Percentiles rank a stretch among this genome's conserved stretches.
phyloP scores from a whole-genome alignment of 2,113 vertebrate species.

The Pandion haliaetus region DNA sequence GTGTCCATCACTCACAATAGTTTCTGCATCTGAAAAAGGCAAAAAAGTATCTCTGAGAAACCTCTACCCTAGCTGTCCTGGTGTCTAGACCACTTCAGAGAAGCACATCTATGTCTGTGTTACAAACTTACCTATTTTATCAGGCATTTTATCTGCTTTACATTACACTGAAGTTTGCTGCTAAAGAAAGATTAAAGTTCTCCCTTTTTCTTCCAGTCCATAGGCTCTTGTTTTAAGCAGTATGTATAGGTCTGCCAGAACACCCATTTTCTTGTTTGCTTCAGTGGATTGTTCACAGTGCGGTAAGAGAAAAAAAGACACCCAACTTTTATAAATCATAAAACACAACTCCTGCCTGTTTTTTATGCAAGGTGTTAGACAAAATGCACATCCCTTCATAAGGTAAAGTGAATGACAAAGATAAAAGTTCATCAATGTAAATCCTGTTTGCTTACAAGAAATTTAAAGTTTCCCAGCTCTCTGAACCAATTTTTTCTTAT shows the following conservation, averaged over 20 bases:
- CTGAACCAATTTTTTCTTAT: background rate
- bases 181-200: background rate
- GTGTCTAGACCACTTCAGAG: background rate
- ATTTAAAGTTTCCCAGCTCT: background rate
- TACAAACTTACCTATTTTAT: background rate
- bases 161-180: background rate
- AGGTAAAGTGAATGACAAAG: background rate
- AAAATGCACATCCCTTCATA: background rate
- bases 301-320: background rate
- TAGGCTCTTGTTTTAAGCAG: background rate
- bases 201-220: background rate
- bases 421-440: background rate
- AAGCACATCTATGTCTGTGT: background rate
- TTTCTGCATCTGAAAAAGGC: background rate
- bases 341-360: background rate
- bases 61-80: background rate
- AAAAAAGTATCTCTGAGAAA: background rate
- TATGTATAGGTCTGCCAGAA: background rate
- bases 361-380: background rate
- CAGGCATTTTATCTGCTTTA: background rate
- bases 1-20: background rate
- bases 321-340: background rate
- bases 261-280: background rate
- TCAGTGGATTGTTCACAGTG: background rate
- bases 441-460: background rate